Evolutionary conservation across 2,888 invertebrate genomes (phyloP).

Genomic region (Metopia argyrocephala): DNA sequence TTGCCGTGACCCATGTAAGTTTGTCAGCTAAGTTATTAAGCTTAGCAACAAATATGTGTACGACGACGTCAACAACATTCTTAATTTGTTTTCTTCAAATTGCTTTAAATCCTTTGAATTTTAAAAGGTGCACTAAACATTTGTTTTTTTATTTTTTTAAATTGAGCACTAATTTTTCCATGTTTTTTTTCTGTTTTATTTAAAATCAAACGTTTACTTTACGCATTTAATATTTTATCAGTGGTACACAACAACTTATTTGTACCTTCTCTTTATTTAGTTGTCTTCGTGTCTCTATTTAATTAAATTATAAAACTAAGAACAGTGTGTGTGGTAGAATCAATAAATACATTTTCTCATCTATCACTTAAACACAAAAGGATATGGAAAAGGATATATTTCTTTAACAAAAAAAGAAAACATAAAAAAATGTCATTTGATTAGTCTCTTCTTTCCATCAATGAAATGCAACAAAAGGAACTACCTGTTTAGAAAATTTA

Average conservation of each 20-base stretch:
- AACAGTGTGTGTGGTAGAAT: neutral
- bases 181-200: too few relatives aligned
- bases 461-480: neutral
- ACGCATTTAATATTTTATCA: neutral
- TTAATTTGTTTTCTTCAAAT: too few relatives aligned
- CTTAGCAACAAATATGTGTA: too few relatives aligned
- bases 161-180: too few relatives aligned
- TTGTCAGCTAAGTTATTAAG: too few relatives aligned
- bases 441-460: neutral
- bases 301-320: neutral
- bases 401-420: neutral
- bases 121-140: too few relatives aligned
- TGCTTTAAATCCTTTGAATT: too few relatives aligned
- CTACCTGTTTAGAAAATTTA: neutral
- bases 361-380: conserved; percentile 34
- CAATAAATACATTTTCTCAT: neutral
- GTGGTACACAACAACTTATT: neutral
- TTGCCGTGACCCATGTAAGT: too few relatives aligned
- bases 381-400: neutral
- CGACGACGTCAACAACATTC: too few relatives aligned
- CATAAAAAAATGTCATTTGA: neutral
- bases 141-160: too few relatives aligned
- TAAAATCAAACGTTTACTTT: too few relatives aligned
- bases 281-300: neutral
- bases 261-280: neutral